Evolutionary conservation across 2,113 vertebrate genomes (phyloP).

Genomic region (Nycticorax nycticorax): DNA sequence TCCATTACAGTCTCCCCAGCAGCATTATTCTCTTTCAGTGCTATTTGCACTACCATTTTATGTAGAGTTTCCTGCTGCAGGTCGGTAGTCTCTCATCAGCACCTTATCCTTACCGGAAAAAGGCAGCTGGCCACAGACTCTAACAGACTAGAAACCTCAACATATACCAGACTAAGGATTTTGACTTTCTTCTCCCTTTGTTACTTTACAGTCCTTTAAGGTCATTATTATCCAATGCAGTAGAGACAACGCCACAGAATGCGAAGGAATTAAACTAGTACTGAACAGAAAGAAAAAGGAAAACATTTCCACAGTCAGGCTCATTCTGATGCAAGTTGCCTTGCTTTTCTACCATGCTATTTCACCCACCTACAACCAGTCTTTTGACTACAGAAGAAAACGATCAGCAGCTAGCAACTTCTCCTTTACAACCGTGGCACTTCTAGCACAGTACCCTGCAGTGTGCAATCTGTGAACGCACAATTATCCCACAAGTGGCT

Average conservation of each 20-base stretch:
- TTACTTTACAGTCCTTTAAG: neutral
- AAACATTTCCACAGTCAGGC: neutral
- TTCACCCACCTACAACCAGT: slow-evolving; percentile 16
- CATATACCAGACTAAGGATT: neutral
- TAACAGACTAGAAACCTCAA: neutral
- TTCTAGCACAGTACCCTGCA: neutral
- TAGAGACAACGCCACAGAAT: neutral
- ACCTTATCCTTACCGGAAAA: neutral
- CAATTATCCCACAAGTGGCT: neutral
- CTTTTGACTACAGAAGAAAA: neutral
- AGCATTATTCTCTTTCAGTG: neutral
- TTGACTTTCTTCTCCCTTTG: neutral
- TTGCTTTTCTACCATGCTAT: neutral
- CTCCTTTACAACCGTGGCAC: neutral
- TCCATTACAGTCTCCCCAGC: neutral
- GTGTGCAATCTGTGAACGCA: neutral
- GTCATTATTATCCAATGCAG: neutral
- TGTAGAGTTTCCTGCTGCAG: neutral
- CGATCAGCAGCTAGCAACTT: neutral
- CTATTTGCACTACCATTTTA: neutral
- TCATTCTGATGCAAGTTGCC: neutral
- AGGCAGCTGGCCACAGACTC: neutral
- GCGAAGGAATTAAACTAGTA: neutral
- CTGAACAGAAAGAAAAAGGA: neutral
- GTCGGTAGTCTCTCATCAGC: neutral